Evolutionary conservation across 2,888 invertebrate species (phyloP), one percentile per base, ranked within the genome.

Genomic region (Acrobasis repandana): DNA sequence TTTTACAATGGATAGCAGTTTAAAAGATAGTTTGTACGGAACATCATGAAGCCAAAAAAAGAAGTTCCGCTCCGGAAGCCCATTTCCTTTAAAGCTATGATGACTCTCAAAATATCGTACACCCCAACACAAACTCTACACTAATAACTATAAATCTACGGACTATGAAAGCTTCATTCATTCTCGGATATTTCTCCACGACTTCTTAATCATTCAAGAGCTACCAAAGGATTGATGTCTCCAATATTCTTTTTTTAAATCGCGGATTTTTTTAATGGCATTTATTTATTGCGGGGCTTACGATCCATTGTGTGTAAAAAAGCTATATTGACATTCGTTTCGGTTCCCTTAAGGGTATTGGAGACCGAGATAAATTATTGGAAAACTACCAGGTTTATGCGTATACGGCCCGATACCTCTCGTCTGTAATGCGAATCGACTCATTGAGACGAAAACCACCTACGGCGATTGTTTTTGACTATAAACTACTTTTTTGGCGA

Each of bases 401-500:
- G 59, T 67, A 71, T 65, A 66, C 62, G 61, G 65, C 67, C 63
- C 57, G 63, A 69, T 67, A 68, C 69, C 38, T 49, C 34, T 51
- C 60, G 46, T 46, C 65, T 63, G 65, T 59, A 61, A 68, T 71
- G 63, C 58, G 65, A 68, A 66, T 64, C 60, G 61, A 66, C 65
- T 67, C 65, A 68, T 68, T 69, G 67, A 63, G 62, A 70, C 61
- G 65, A 56, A 58, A 72, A 70, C 79, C 77, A 72, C 82, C 82
- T 74, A 79, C 80, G 63, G 64, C 59, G 64, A 71, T 65, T 67
- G 65, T 73, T 73, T 71, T 76, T 74, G 67, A 66, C 66, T 72
- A 77, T 76, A 77, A 78, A 72, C 61, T 57, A 68, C 70, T 36
- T 68, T 78, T 83, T 77, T 79, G 80, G 80, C 56, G 58, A 76